Conservation (phyloP, 2,113 vertebrate species). For the Pteropus alecto region DNA sequence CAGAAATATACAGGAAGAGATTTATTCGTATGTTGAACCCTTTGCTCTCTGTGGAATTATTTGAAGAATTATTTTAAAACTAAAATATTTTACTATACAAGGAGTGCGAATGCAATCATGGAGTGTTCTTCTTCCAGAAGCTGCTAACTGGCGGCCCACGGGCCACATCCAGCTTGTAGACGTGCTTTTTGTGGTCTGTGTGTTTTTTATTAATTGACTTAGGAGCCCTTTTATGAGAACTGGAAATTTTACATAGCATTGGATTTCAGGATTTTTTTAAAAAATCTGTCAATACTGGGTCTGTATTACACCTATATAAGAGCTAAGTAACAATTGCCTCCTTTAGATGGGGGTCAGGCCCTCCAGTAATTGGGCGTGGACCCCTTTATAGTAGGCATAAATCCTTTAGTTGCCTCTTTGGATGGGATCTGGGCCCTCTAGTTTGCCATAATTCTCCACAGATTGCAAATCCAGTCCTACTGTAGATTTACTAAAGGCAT, state of each 20-base stretch:
- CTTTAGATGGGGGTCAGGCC: neutral
- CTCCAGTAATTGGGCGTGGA: neutral
- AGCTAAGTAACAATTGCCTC: neutral
- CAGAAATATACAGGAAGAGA: constrained; percentile 17
- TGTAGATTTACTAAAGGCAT: neutral
- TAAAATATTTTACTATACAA: constrained; percentile 32
- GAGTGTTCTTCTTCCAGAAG: neutral
- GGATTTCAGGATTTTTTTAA: neutral
- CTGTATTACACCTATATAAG: neutral
- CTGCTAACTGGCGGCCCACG: neutral
- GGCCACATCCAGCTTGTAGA: neutral
- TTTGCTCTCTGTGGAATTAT: constrained; percentile 37
- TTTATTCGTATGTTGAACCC: constrained; percentile 28
- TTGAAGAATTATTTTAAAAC: constrained; percentile 45
- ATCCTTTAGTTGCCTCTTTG: neutral
- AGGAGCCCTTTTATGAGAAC: neutral
- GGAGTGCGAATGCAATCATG: neutral
- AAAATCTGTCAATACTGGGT: neutral
- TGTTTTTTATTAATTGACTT: neutral
- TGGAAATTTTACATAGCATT: neutral
- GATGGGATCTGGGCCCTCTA: neutral
- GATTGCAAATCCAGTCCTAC: neutral
- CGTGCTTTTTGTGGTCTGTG: neutral
- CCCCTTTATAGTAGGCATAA: neutral
- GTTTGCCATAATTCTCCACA: neutral